Percentiles rank a stretch among this genome's conserved stretches.
Evolutionary conservation across 1,140 invertebrate species (phyloP).

Genomic region (Tenebrio molitor): DNA sequence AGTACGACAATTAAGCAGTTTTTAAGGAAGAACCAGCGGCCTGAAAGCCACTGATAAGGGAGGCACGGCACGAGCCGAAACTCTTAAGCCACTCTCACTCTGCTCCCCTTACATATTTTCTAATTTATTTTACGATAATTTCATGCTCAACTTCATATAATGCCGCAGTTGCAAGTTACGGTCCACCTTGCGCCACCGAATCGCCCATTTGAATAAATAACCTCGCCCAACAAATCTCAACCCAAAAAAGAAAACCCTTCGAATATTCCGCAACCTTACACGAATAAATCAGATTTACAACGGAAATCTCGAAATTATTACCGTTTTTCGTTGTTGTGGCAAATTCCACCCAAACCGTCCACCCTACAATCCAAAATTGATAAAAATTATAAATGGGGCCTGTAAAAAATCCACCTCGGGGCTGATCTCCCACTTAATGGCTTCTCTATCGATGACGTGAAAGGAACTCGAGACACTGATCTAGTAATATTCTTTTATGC

Average conservation of each 20-base stretch:
- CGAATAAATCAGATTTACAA: neutral
- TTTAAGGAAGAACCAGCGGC: slow-evolving; percentile 43
- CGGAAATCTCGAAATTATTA: no score
- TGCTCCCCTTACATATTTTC: slow-evolving; percentile 46
- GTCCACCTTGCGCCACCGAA: slow-evolving; percentile 26
- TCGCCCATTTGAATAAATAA: slow-evolving; percentile 43
- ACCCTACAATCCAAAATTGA: no score
- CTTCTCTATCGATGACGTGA: neutral
- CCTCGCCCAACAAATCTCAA: neutral
- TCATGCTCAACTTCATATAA: slow-evolving; percentile 42
- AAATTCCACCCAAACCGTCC: no score
- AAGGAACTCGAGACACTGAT: neutral
- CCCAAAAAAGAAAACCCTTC: neutral
- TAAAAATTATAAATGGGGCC: no score
- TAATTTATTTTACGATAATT: slow-evolving; percentile 52
- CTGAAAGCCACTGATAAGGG: slow-evolving; percentile 49
- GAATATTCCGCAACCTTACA: neutral
- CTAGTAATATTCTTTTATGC: neutral
- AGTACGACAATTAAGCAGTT: slow-evolving; percentile 55
- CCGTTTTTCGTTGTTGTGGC: no score
- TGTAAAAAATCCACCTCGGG: no score
- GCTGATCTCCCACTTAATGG: neutral
- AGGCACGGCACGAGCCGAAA: slow-evolving; percentile 27
- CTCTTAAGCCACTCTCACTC: slow-evolving; percentile 34
- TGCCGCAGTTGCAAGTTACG: slow-evolving; percentile 33